Base-by-base conservation (phyloP, 2,797 vertebrate genomes). In the Sparus aurata region DNA sequence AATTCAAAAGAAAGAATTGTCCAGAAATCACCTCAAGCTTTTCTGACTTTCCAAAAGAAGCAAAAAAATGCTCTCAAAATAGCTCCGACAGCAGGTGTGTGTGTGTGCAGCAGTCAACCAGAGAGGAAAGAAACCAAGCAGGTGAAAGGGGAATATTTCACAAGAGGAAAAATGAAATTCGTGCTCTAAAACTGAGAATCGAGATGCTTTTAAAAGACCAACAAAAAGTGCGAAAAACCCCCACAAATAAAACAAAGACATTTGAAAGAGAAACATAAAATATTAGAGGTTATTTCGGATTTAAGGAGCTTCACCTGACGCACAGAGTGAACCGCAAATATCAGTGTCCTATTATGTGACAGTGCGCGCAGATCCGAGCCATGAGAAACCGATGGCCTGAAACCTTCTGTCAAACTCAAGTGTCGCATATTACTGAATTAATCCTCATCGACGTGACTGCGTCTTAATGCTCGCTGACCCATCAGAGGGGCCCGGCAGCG, bases 401-500 rank as follows among this genome's bases (percentile, higher is more conserved):
- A 89, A 93, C 89, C 88, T 80, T 81, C 78, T 93, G 90, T 89
- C 89, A 86, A 38, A 86, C 90, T 76, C 84, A 75, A 80, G 82
- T 60, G 89, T 89, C 67, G 75, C 84, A 50, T 57, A 86, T 93
- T 91, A 91, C 79, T 73, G 91, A 70, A 89, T 93, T 87, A 91
- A 94, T 92, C 85, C 76, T 75, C 80, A 70, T 84, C 49, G 87
- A 91, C 90, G 20, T 88, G 89, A 22, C 75, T 66, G 83, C 70
- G 20, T 64, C 83, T 82, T 78, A 82, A 92, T 90, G 93, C 93
- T 90, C 85, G 73, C 15, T 95, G 94, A 94, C 92, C 94, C 91
- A 68, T 89, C 81, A 76, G 74, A 84, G 79, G 65, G 73, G 80
- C 90, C 93, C 90, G 70, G 57, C 78, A 92, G 92, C 85, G 58